phyloP scores from a whole-genome alignment of 1,140 invertebrate species.

The Asbolus verrucosus region DNA sequence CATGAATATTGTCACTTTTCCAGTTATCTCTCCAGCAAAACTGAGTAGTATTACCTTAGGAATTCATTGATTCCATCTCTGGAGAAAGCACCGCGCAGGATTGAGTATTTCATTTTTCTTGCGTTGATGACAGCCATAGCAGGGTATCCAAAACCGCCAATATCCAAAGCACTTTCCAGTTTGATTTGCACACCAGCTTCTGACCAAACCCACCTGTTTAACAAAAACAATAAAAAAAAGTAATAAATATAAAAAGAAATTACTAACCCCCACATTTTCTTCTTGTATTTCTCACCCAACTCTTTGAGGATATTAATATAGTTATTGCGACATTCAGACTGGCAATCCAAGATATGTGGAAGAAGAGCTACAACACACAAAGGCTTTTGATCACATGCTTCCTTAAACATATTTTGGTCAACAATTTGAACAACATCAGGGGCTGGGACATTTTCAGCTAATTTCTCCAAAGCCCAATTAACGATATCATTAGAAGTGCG shows the following conservation, averaged over 20 bases:
- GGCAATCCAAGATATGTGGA: constrained; percentile 98
- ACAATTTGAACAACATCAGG: constrained; percentile 87
- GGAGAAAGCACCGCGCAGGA: constrained; percentile 94
- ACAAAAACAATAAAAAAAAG: constrained; percentile 52
- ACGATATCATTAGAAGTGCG: constrained; percentile 93
- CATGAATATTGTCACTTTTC: no score
- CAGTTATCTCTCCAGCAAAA: no score
- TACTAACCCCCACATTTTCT: constrained; percentile 94
- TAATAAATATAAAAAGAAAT: constrained; percentile 12
- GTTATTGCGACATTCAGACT: constrained; percentile 91
- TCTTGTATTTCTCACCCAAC: constrained; percentile 93
- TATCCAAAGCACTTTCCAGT: constrained; percentile 90
- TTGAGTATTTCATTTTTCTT: constrained; percentile 97
- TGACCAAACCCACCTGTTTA: constrained; percentile 97
- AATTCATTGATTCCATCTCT: constrained; percentile 83
- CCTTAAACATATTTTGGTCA: constrained; percentile 75
- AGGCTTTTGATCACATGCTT: constrained; percentile 85
- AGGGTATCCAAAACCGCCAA: constrained; percentile 93
- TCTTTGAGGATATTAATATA: constrained; percentile 83
- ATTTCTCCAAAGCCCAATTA: constrained; percentile 87
- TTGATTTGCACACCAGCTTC: constrained; percentile 94
- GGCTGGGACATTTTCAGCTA: constrained; percentile 86
- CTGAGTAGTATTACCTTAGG: constrained; percentile 55
- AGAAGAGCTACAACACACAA: constrained; percentile 94
- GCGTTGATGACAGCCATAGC: constrained; percentile 96